Conservation (phyloP, 2,113 vertebrate species). For the Campylorhamphus procurvoides region DNA sequence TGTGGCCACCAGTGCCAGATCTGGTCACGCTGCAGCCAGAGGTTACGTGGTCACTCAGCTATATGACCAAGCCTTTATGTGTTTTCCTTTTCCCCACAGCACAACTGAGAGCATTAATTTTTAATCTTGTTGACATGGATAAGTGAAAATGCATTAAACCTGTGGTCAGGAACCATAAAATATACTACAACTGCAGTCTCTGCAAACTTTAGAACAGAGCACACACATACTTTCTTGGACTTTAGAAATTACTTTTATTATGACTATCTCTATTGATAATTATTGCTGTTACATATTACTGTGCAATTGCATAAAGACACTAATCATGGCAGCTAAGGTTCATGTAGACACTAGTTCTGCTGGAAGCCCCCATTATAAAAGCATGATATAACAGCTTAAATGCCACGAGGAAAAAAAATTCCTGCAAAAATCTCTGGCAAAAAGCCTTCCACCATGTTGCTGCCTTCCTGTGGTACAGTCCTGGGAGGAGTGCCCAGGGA, state of each 20-base stretch:
- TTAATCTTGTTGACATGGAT: not conserved
- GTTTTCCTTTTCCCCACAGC: not conserved
- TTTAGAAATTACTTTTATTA: not conserved
- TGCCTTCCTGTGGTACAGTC: not conserved
- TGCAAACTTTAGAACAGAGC: not conserved
- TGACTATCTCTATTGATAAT: not conserved
- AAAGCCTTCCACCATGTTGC: not conserved
- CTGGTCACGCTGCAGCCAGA: not conserved
- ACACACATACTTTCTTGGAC: not conserved
- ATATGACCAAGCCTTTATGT: not conserved
- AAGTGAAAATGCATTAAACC: not conserved
- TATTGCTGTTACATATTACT: not conserved
- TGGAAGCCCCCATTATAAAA: not conserved
- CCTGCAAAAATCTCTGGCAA: not conserved
- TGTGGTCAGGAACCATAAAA: not conserved
- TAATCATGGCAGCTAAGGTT: not conserved
- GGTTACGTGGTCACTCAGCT: not conserved
- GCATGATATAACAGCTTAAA: not conserved
- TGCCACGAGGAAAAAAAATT: not conserved
- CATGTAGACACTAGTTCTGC: not conserved
- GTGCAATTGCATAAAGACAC: not conserved
- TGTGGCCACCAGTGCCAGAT: not conserved
- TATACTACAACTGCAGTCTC: not conserved
- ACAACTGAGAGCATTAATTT: not conserved
- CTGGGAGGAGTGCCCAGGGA: fast-evolving